Percentiles rank a stretch among this genome's conserved stretches.
These are phyloP conservation scores for Diorhabda carinulata DNA, from an alignment of 1,140 invertebrate species.

Conservation along the genomic window DNA sequence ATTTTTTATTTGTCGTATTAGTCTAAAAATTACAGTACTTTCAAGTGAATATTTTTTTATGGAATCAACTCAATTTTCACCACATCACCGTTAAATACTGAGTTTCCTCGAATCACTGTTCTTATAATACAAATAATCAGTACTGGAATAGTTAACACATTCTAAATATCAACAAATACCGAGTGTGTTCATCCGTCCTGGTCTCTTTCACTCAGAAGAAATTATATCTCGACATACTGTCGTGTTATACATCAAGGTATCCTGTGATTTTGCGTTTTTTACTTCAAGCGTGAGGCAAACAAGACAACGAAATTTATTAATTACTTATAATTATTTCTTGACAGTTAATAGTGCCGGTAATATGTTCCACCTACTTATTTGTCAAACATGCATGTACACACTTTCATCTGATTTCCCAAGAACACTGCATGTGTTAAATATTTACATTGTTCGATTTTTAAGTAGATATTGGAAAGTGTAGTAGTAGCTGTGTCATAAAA, in stretches of 20 bases:
- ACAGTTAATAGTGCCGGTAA: slow-evolving; percentile 10
- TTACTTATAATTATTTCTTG: slow-evolving; percentile 17
- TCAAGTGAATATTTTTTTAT: too few relatives aligned
- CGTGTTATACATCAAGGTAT: slow-evolving; percentile 8
- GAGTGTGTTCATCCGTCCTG: neutral
- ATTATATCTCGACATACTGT: slow-evolving; percentile 11
- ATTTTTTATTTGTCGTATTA: too few relatives aligned
- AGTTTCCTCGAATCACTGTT: too few relatives aligned
- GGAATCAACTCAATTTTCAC: too few relatives aligned
- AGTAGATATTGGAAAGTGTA: neutral
- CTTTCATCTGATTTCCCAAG: slow-evolving; percentile 15
- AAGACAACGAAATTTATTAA: slow-evolving; percentile 15
- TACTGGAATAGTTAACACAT: too few relatives aligned
- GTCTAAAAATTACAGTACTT: too few relatives aligned
- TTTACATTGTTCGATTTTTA: neutral
- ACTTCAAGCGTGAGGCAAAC: slow-evolving; percentile 1
- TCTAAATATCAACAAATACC: too few relatives aligned
- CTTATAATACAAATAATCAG: too few relatives aligned
- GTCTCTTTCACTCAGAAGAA: neutral
- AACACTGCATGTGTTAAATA: slow-evolving; percentile 4
- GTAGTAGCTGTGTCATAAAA: slow-evolving; percentile 2
- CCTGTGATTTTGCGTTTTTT: slow-evolving; percentile 10
- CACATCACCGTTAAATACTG: too few relatives aligned
- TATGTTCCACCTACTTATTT: slow-evolving; percentile 17
- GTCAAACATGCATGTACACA: slow-evolving; percentile 12